These are phyloP conservation scores for Telmatochromis brichardi DNA, from an alignment of 2,113 vertebrate genomes.

Conservation along the genomic window DNA sequence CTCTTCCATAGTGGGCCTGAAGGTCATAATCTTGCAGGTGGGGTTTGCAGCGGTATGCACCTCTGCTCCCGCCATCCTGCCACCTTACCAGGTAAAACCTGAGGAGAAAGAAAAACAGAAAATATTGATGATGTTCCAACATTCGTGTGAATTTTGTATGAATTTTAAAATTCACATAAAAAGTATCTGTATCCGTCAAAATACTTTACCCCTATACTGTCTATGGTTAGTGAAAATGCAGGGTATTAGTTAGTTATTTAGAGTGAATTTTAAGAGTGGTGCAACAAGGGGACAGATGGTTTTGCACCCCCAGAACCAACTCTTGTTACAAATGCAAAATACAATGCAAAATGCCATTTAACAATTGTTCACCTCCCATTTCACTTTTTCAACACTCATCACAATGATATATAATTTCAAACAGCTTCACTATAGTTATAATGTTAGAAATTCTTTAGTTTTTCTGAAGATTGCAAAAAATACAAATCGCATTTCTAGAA, in stretches of 20 bases:
- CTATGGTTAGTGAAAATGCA: not conserved
- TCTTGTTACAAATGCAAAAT: not conserved
- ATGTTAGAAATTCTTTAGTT: not conserved
- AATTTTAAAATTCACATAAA: not conserved
- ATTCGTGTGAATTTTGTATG: not conserved
- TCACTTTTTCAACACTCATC: not conserved
- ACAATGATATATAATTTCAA: not conserved
- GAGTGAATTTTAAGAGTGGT: not conserved
- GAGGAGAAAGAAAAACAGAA: not conserved
- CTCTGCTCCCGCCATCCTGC: slow-evolving; percentile 79
- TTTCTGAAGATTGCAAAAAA: not conserved
- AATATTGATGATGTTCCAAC: not conserved
- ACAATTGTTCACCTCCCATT: not conserved
- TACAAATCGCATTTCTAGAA: not conserved
- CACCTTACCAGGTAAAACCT: slow-evolving; percentile 36
- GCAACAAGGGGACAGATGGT: not conserved
- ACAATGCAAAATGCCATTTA: not conserved
- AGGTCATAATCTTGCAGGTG: slow-evolving; percentile 96
- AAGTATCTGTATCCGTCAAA: not conserved
- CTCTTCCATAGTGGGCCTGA: slow-evolving; percentile 89
- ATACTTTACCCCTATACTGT: not conserved
- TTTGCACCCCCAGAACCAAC: not conserved
- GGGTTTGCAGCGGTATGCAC: slow-evolving; percentile 79
- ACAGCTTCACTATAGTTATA: not conserved
- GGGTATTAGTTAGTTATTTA: not conserved